Base-by-base conservation (phyloP, 2,113 vertebrate species). In the Ceuthmochares aereus region DNA sequence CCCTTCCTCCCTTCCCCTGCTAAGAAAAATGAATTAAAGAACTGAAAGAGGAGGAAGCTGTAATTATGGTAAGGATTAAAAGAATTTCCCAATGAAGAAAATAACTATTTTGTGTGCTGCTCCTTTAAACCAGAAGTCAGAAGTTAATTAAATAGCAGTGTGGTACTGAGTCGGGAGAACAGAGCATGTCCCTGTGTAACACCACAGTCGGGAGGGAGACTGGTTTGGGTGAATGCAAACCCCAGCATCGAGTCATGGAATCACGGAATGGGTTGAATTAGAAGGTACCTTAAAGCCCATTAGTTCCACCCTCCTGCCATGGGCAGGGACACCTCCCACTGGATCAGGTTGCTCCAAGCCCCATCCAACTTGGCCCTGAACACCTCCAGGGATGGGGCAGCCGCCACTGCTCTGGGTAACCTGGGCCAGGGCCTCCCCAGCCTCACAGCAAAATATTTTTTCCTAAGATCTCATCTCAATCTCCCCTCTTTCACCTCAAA, bases 21-120 rank as follows among this genome's bases (percentile, higher is more conserved):
- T 60, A 91, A 68, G 87, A 79, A 97, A 98, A 97, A 97, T 77
- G 12, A 29, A 73, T 55, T 45, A 47, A 49, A 70, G 40, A 54
- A 27, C 40, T 40, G 86, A 85, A 83, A 27, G 84, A 79, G 51
- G 89, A 97, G 91, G 93, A 97, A 98, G 96, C 95, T 95, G 23
- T 95, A 64, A 97, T 96, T 97, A 96, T 89, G 87, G 92, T 67
- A 97, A 97, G 95, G 27, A 97, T 97, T 97, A 85, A 73, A 97
- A 97, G 97, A 90, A 95, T 96, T 97, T 95, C 96, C 93, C 86
- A 97, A 98, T 95, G 97, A 97, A 97, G 97, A 95, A 97, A 98
- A 96, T 98, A 96, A 97, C 97, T 96, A 93, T 95, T 97, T 96
- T 96, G 95, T 89, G 81, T 62, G 36, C 83, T 89, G 94, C 87